phyloP scores from a whole-genome alignment of 2,888 invertebrate genomes.

The Chrysotoxum bicinctum region DNA sequence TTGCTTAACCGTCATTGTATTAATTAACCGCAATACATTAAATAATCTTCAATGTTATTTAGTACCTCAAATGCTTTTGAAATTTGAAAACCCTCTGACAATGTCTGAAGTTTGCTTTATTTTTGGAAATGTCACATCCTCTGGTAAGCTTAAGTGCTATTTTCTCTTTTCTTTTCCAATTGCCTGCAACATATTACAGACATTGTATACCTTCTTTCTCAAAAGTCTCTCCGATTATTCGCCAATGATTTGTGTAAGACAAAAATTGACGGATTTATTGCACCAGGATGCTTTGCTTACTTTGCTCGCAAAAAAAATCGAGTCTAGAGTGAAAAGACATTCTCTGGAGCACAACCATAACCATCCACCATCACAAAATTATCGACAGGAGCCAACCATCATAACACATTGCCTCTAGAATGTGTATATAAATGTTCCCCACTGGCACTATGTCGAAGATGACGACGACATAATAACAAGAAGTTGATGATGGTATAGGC shows the following conservation, averaged over 20 bases:
- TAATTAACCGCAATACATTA: too few relatives aligned
- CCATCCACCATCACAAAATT: constrained; percentile 44
- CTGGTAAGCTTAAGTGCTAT: too few relatives aligned
- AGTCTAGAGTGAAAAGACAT: constrained; percentile 10
- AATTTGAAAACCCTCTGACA: too few relatives aligned
- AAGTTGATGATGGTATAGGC: constrained; percentile 11
- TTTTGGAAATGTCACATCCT: too few relatives aligned
- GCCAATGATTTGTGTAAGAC: constrained; percentile 35
- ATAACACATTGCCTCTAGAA: background rate
- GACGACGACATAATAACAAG: constrained; percentile 10
- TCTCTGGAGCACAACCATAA: constrained; percentile 25
- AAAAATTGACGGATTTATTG: constrained; percentile 63
- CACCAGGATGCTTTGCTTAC: constrained; percentile 36
- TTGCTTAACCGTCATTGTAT: too few relatives aligned
- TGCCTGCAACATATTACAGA: too few relatives aligned
- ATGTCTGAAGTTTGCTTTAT: too few relatives aligned
- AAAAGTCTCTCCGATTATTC: background rate
- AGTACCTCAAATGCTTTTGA: too few relatives aligned
- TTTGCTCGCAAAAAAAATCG: constrained; percentile 11
- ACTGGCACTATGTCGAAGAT: constrained; percentile 32
- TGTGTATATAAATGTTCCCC: background rate
- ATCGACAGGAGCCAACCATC: constrained; percentile 57
- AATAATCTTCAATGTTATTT: too few relatives aligned
- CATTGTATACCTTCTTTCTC: background rate
- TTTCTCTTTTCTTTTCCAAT: too few relatives aligned